Evolutionary conservation across 2,888 invertebrate species (phyloP).

Genomic region (Polydrusus tereticollis): DNA sequence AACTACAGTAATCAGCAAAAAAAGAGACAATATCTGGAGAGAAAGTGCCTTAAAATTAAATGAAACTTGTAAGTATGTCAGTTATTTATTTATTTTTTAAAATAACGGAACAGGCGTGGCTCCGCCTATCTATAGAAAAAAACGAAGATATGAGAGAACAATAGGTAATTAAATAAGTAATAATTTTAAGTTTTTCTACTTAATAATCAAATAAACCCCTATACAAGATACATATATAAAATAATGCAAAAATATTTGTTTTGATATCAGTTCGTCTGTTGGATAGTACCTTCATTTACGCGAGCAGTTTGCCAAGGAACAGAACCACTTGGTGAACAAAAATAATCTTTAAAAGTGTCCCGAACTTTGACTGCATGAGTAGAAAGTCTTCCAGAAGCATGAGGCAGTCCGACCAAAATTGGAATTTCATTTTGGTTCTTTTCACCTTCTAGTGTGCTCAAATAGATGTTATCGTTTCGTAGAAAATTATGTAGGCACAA

Average conservation of each 20-base stretch:
- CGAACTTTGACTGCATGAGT: conserved; percentile 29
- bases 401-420: conserved; percentile 30
- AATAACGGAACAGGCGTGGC: too few relatives aligned
- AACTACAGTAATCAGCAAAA: too few relatives aligned
- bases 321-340: conserved; percentile 33
- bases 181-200: too few relatives aligned
- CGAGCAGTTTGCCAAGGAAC: conserved; percentile 39
- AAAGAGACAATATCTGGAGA: too few relatives aligned
- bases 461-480: conserved; percentile 25
- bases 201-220: too few relatives aligned
- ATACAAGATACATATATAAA: neutral
- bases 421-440: conserved; percentile 34
- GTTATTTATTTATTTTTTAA: too few relatives aligned
- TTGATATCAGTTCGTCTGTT: neutral
- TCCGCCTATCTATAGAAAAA: too few relatives aligned
- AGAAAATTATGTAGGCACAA: conserved; percentile 51
- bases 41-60: too few relatives aligned
- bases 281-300: conserved; percentile 36
- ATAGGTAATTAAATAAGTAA: too few relatives aligned
- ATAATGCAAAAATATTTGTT: neutral
- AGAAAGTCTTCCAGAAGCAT: conserved; percentile 43
- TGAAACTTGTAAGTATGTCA: too few relatives aligned
- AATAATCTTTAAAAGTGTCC: conserved; percentile 43
- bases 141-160: too few relatives aligned
- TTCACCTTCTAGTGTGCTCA: conserved; percentile 37